phyloP scores from a whole-genome alignment of 2,113 vertebrate genomes.

The Crotophaga sulcirostris region DNA sequence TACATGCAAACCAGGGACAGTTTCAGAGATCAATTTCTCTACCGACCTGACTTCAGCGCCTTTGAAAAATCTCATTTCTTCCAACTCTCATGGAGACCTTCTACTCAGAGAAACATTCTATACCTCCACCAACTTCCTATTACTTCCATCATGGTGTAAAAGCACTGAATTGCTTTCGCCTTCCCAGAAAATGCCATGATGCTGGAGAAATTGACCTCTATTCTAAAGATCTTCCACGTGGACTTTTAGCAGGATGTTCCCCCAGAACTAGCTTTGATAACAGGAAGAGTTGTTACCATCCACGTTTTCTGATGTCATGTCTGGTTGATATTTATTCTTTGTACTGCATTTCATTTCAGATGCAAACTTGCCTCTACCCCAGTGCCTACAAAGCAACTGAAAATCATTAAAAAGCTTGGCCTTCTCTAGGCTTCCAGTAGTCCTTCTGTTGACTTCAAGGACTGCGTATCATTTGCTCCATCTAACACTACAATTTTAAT shows the following conservation, averaged over 20 bases:
- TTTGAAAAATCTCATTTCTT: neutral
- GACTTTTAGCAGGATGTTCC: neutral
- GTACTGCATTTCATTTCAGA: neutral
- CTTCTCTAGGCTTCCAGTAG: neutral
- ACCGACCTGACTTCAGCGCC: neutral
- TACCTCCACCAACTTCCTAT: neutral
- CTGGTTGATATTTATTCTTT: neutral
- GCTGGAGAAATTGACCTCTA: neutral
- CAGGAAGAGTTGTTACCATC: neutral
- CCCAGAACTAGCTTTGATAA: neutral
- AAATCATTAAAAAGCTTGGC: neutral
- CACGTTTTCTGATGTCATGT: neutral
- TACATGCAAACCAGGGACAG: neutral
- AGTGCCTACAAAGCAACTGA: neutral
- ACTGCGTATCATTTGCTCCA: neutral
- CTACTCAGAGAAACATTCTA: neutral
- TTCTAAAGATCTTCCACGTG: neutral
- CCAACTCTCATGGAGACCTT: neutral
- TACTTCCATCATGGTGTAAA: neutral
- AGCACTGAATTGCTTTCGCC: neutral
- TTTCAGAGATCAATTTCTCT: neutral
- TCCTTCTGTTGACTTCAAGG: neutral
- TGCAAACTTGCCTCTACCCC: neutral
- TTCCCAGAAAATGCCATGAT: neutral
- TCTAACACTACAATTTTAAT: neutral